Percentiles rank a stretch among this genome's conserved stretches.
Conservation (phyloP, 2,888 invertebrate genomes). For the Miltochrista miniata region DNA sequence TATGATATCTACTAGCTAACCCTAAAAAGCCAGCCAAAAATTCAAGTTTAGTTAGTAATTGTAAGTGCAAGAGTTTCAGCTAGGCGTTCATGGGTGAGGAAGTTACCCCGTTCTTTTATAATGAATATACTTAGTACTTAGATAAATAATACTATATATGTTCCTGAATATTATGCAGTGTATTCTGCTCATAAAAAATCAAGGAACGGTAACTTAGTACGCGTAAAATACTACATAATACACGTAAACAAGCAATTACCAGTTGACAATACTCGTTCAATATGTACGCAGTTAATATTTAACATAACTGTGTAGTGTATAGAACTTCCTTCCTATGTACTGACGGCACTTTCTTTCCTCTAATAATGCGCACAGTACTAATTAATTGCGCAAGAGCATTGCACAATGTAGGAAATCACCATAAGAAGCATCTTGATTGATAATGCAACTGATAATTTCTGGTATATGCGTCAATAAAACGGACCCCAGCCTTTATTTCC, state of each 20-base stretch:
- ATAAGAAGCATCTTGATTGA: conserved; percentile 30
- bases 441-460: conserved; percentile 11
- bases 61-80: too few species aligned
- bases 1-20: too few species aligned
- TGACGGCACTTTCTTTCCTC: conserved; percentile 43
- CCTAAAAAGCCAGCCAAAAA: too few species aligned
- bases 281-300: conserved; percentile 9
- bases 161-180: too few species aligned
- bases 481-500: too few species aligned
- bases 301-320: conserved; percentile 13
- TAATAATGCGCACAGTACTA: conserved; percentile 24
- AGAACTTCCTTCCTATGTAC: conserved; percentile 32
- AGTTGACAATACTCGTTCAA: conserved; percentile 9
- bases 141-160: too few species aligned
- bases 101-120: too few species aligned
- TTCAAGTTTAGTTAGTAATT: too few species aligned
- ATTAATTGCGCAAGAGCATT: conserved; percentile 34
- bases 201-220: too few species aligned
- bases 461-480: conserved; percentile 4
- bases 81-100: too few species aligned
- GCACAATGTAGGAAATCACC: conserved; percentile 29
- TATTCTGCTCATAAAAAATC: too few species aligned
- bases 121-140: too few species aligned
- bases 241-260: not conserved
- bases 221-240: not conserved